Evolutionary conservation across 1,140 invertebrate genomes (phyloP).

Genomic region (Ips typographus): DNA sequence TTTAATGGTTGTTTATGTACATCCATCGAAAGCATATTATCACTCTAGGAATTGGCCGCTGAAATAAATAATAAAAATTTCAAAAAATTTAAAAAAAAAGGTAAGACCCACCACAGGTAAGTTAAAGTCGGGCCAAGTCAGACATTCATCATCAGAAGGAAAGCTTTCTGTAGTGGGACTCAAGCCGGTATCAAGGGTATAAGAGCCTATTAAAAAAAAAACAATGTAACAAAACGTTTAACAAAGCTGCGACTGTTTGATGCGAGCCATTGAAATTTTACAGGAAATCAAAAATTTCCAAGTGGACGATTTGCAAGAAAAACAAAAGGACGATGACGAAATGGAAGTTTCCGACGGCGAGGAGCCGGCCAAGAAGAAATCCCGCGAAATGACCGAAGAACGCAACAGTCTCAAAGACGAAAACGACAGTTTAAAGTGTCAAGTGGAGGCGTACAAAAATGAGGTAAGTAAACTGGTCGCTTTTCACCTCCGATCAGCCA

Average conservation of each 20-base stretch:
- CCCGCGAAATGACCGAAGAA: slow-evolving; percentile 55
- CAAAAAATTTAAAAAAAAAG: slow-evolving; percentile 6
- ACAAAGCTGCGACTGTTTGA: no score
- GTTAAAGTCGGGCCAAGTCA: slow-evolving; percentile 27
- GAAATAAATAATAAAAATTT: no score
- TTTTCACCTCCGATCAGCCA: neutral
- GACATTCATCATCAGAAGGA: slow-evolving; percentile 9
- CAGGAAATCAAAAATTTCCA: slow-evolving; percentile 79
- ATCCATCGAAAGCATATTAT: no score
- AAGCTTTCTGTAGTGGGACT: slow-evolving; percentile 11
- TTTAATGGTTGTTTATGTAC: no score
- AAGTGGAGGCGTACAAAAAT: slow-evolving; percentile 93
- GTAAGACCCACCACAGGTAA: slow-evolving; percentile 28
- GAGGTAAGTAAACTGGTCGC: slow-evolving; percentile 60
- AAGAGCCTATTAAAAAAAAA: neutral
- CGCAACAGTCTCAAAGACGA: slow-evolving; percentile 68
- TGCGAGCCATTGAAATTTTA: slow-evolving; percentile 31
- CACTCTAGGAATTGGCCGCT: no score
- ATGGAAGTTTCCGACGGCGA: slow-evolving; percentile 82
- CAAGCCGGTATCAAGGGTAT: neutral
- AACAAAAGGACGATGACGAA: slow-evolving; percentile 65
- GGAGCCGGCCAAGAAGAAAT: slow-evolving; percentile 55
- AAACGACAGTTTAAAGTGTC: slow-evolving; percentile 87
- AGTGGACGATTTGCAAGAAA: slow-evolving; percentile 70
- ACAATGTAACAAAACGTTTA: neutral